Evolutionary conservation across 2,888 invertebrate species (phyloP), one percentile per base, ranked within the genome.

Genomic region (Drosophila ezoana): DNA sequence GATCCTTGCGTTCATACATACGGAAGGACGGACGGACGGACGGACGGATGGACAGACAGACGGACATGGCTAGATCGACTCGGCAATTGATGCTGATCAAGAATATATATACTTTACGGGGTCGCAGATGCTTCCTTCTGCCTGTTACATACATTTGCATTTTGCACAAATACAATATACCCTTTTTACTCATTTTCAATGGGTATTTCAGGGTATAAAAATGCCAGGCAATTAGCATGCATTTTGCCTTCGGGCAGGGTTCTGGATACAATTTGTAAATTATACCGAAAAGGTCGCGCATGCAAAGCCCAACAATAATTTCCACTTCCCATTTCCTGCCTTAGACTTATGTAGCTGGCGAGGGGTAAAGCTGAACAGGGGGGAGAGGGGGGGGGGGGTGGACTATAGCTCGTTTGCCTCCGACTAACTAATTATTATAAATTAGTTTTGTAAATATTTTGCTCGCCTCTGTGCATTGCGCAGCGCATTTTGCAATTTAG

Each of bases 361-460:
- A 14, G 16, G 9, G 9, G 41, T 9, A 10, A 1, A 11, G 28
- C 35, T 13, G 1, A 35, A 13, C 20, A 1, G n/a, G 8, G n/a
- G 20, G 32, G 16, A 3, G 5, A 1, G 10, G 41, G 8, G 13
- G 23, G 11, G 40, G 60, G 33, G 53, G 23, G 6, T 1, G 54
- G 37, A 10, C 33, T 18, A 18, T 45, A 57, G 63, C 51, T 64
- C 18, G 63, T 56, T 53, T 72, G 70, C 66, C 67, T 68, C 57
- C 59, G 69, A 60, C 69, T 18, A 18, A 73, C 76, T 88, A 88
- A 85, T 88, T 88, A 85, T 76, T 88, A 85, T 76, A 71, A 85
- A 85, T 85, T 83, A 67, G 81, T 80, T 88, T 83, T 76, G 81
- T 74, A 88, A 85, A 85, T 85, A 85, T 69, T 79, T 87, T 71